phyloP scores from a whole-genome alignment of 2,888 invertebrate genomes.

The Argynnis bischoffii region DNA sequence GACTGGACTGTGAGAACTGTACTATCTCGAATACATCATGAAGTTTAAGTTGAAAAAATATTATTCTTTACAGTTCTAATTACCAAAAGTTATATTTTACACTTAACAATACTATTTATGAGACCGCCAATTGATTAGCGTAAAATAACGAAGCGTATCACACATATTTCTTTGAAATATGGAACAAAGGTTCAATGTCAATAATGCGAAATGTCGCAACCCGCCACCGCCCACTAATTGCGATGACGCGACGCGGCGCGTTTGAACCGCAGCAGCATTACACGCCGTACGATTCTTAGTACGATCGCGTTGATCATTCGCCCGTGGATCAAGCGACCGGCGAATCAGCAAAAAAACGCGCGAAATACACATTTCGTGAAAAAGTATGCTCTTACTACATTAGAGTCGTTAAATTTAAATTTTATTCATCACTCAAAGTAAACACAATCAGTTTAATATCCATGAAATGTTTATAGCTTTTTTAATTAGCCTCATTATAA shows the following conservation, averaged over 20 bases:
- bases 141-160: conserved; percentile 38
- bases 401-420: conserved; percentile 6
- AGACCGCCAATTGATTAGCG: conserved; percentile 35
- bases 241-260: conserved; percentile 66
- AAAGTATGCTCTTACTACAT: conserved; percentile 4
- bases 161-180: conserved; percentile 76
- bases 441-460: conserved; percentile 7
- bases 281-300: conserved; percentile 66
- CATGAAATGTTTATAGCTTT: conserved; percentile 18
- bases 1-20: conserved; percentile 42
- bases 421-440: conserved; percentile 4
- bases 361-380: conserved; percentile 4
- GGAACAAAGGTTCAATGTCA: conserved; percentile 78
- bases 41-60: neutral
- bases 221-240: conserved; percentile 65
- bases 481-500: conserved; percentile 16
- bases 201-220: conserved; percentile 66
- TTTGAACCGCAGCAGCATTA: conserved; percentile 70
- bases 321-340: conserved; percentile 45
- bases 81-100: too few relatives aligned
- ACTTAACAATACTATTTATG: neutral
- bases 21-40: conserved; percentile 1
- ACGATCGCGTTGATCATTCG: conserved; percentile 43
- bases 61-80: too few relatives aligned
- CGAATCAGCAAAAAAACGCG: conserved; percentile 36